phyloP scores from a whole-genome alignment of 2,797 vertebrate species.

The Pelodytes ibericus region DNA sequence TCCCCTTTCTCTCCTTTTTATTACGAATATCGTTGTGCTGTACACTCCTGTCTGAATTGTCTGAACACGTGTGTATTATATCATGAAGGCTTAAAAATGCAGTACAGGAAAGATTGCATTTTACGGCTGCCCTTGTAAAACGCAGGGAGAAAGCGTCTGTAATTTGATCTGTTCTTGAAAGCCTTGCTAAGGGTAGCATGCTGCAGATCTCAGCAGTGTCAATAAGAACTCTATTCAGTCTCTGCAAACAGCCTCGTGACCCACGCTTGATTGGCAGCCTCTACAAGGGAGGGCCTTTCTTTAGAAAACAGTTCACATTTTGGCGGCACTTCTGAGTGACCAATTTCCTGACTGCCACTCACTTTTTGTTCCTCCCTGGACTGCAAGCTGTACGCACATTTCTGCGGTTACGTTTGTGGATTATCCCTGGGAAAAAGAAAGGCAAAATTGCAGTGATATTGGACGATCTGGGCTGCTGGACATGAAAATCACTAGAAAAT shows the following conservation, averaged over 20 bases:
- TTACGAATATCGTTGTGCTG: too few relatives aligned
- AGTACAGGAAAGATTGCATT: slow-evolving; percentile 53
- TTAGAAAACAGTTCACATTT: slow-evolving; percentile 59
- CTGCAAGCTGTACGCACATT: not conserved
- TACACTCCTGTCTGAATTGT: too few relatives aligned
- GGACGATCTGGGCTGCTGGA: slow-evolving; percentile 48
- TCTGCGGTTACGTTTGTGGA: slow-evolving; percentile 34
- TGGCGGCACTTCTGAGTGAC: slow-evolving; percentile 63
- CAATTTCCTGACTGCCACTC: slow-evolving; percentile 51
- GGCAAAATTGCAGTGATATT: not conserved
- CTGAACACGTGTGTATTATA: not conserved
- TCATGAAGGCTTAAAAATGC: slow-evolving; percentile 33
- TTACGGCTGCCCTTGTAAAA: slow-evolving; percentile 61
- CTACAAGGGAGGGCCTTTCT: slow-evolving; percentile 60
- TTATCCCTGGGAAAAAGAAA: slow-evolving; percentile 5
- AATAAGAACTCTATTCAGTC: slow-evolving; percentile 66
- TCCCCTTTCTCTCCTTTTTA: too few relatives aligned
- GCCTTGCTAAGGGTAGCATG: slow-evolving; percentile 60
- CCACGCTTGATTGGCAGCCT: slow-evolving; percentile 61
- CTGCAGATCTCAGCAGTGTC: slow-evolving; percentile 66
- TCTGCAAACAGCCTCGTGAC: slow-evolving; percentile 65
- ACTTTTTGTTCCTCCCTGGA: slow-evolving; percentile 54
- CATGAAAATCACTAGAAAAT: slow-evolving; percentile 23
- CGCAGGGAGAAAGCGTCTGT: slow-evolving; percentile 58
- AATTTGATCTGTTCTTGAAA: slow-evolving; percentile 66